A percentile compares a stretch with the other conserved stretches of the same genome.
phyloP scores from a whole-genome alignment of 2,113 vertebrate genomes.

The Ceratotherium simum region DNA sequence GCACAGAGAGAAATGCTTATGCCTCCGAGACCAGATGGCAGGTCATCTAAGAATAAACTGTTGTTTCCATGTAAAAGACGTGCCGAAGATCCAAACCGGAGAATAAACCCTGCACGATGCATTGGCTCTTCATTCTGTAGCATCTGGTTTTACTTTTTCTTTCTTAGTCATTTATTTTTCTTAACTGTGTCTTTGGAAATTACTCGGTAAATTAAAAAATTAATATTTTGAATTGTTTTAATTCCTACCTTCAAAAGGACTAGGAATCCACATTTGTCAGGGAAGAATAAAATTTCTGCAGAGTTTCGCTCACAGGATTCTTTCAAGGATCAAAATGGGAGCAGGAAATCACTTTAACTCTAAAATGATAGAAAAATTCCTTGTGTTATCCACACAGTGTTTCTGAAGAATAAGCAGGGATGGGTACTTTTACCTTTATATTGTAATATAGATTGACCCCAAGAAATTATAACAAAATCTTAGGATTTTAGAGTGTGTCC shows the following conservation, averaged over 20 bases:
- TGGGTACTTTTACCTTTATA: not conserved
- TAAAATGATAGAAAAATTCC: not conserved
- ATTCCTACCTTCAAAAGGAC: not conserved
- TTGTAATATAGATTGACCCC: not conserved
- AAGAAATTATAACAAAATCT: not conserved
- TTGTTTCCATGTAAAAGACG: not conserved
- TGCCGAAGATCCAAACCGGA: not conserved
- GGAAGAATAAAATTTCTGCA: not conserved
- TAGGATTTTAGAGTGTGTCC: not conserved
- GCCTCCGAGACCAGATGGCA: not conserved
- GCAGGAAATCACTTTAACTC: not conserved
- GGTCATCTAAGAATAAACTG: not conserved
- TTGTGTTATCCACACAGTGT: not conserved
- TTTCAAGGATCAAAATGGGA: not conserved
- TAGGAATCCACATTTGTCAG: not conserved
- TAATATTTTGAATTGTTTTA: not conserved
- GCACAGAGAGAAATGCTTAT: not conserved
- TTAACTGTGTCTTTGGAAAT: conserved; percentile 19
- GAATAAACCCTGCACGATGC: not conserved
- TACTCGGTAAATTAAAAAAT: conserved; percentile 22
- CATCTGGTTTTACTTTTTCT: not conserved
- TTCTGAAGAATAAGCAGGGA: not conserved
- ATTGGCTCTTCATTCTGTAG: not conserved
- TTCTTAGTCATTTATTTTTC: conserved; percentile 3
- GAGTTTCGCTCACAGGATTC: not conserved